Base-by-base conservation (phyloP, 2,113 vertebrate species). In the Cephalopholis sonnerati region DNA sequence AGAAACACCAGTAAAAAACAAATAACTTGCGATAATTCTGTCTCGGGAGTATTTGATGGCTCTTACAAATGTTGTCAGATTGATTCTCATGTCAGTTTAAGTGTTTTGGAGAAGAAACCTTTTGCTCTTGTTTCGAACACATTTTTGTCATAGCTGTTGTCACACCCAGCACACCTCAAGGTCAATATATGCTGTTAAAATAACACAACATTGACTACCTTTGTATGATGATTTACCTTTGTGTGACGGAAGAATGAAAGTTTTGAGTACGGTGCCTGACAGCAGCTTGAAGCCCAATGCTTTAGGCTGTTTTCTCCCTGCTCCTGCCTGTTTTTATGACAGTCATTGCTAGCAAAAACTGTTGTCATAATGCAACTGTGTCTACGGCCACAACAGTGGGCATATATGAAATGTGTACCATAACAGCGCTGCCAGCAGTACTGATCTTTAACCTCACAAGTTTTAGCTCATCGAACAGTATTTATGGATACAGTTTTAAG, bases 71-170 rank as follows among this genome's bases (percentile, higher is more conserved):
- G 68, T 22, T 81, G 57, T 29, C 29, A 73, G 57, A 59, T 77
- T 70, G 61, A n/a, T 72, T 82, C 64, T 89, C 15, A 63, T 32
- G 15, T 83, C n/a, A 53, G 66, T 39, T 61, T 24, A 70, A 41
- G 18, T 65, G 59, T 55, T 82, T 86, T 75, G 24, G 13, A 11
- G 12, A 57, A 71, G 70, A 79, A 71, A 71, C 48, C 2, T 72
- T 53, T 13, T 63, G 17, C n/a, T 69, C 6, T 55, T 51, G 44
- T 82, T 74, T 15, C 39, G 61, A 57, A 54, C 48, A 17, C 3
- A 29, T 54, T 63, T 5, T 55, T 41, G 25, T 68, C 25, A 77
- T 29, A 54, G 5, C 7, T 61, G 54, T 29, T n/a, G 17, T 27
- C 18, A 54, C 12, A 68, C 62, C 16, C 18, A 71, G 55, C 20